Conservation (phyloP, 2,888 invertebrate genomes). For the Pollenia amentaria region DNA sequence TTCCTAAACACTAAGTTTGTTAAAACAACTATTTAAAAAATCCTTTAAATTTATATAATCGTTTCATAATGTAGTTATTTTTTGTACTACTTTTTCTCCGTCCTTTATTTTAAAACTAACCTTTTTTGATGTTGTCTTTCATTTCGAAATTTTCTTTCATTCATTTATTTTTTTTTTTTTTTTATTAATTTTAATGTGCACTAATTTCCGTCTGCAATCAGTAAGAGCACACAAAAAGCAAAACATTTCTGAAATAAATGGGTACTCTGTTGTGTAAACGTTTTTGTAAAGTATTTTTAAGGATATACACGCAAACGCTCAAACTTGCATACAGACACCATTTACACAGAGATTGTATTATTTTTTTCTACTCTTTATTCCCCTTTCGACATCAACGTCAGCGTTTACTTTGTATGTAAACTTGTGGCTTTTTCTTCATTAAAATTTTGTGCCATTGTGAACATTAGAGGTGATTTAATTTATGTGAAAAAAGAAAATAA, state of each 20-base stretch:
- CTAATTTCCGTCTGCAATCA: constrained; percentile 42
- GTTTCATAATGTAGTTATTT: neutral
- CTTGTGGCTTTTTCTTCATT: constrained; percentile 32
- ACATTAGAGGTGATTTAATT: neutral
- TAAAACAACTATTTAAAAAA: neutral
- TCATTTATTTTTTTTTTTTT: neutral
- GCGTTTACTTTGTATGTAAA: constrained; percentile 6
- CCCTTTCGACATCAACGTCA: constrained; percentile 9
- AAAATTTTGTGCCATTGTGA: neutral
- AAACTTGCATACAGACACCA: neutral
- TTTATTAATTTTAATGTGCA: constrained; percentile 37
- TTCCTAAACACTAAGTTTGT: too few species aligned
- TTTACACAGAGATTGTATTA: neutral
- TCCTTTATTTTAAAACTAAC: neutral
- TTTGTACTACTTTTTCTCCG: neutral
- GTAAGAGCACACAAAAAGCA: neutral
- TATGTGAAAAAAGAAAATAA: too few species aligned
- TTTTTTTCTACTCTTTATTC: neutral
- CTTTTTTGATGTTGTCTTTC: neutral
- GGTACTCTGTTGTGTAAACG: constrained; percentile 5
- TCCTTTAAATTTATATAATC: neutral
- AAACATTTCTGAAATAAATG: neutral
- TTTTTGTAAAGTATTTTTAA: neutral
- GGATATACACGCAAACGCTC: neutral
- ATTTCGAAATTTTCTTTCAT: neutral